phyloP scores from a whole-genome alignment of 2,797 vertebrate genomes.

The Harpagifer antarcticus region DNA sequence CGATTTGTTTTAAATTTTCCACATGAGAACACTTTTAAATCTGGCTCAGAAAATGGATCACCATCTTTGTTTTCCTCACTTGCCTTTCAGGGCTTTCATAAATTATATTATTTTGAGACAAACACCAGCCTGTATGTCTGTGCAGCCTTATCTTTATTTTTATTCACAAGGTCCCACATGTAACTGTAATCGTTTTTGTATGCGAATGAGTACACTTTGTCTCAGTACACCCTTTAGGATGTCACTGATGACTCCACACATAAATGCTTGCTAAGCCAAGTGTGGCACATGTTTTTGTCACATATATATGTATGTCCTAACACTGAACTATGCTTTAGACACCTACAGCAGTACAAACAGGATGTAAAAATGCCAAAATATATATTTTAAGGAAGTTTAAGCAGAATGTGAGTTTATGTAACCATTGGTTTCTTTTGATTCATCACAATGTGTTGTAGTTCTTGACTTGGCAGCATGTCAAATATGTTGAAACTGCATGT shows the following conservation, averaged over 20 bases:
- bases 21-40: too few relatives aligned
- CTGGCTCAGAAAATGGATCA: too few relatives aligned
- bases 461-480: conserved; percentile 48
- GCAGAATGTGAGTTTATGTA: conserved; percentile 9
- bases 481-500: conserved; percentile 65
- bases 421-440: conserved; percentile 31
- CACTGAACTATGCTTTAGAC: conserved; percentile 23
- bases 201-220: background rate
- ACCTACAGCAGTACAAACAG: conserved; percentile 3
- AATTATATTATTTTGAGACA: conserved; percentile 17
- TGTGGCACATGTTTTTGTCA: conserved; percentile 1
- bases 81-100: too few relatives aligned
- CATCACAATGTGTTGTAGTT: conserved; percentile 31
- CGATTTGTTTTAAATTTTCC: too few relatives aligned
- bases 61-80: too few relatives aligned
- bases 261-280: conserved; percentile 8
- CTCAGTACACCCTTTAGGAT: conserved; percentile 20
- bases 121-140: background rate
- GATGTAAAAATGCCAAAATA: conserved; percentile 12
- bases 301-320: background rate
- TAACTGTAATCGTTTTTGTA: conserved; percentile 5
- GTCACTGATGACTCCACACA: background rate
- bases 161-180: conserved; percentile 5
- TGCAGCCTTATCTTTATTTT: background rate
- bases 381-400: conserved; percentile 1